Evolutionary conservation across 2,888 invertebrate species (phyloP).

Genomic region (Choristoneura rosaceana): DNA sequence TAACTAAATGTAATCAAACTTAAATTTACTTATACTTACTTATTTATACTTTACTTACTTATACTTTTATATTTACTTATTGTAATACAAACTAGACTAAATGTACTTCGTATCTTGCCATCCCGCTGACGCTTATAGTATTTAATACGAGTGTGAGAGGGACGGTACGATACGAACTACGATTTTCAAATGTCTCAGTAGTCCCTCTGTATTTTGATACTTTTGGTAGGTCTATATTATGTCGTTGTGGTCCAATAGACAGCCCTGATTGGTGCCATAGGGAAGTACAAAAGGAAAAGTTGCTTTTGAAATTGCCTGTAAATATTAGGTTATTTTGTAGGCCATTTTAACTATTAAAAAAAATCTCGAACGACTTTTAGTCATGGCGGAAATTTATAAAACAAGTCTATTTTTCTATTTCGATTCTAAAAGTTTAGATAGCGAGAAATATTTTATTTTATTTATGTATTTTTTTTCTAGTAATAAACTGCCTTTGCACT

Average conservation of each 20-base stretch:
- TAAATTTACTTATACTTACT: too few species aligned
- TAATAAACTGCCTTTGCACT: slow-evolving; percentile 46
- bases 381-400: background rate
- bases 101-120: too few species aligned
- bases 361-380: background rate
- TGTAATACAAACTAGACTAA: too few species aligned
- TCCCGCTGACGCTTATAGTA: too few species aligned
- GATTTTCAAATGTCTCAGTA: too few species aligned
- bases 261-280: background rate
- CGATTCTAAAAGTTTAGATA: slow-evolving; percentile 15
- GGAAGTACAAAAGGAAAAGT: slow-evolving; percentile 32
- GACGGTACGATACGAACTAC: too few species aligned
- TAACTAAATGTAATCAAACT: too few species aligned
- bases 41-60: too few species aligned
- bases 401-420: background rate
- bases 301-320: slow-evolving; percentile 53
- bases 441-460: slow-evolving; percentile 36
- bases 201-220: too few species aligned
- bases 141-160: too few species aligned
- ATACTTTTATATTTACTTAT: too few species aligned
- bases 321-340: slow-evolving; percentile 59
- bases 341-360: background rate
- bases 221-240: background rate
- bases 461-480: slow-evolving; percentile 38
- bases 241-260: background rate